phyloP scores from a whole-genome alignment of 2,888 invertebrate species.

The Teinopalpus imperialis region DNA sequence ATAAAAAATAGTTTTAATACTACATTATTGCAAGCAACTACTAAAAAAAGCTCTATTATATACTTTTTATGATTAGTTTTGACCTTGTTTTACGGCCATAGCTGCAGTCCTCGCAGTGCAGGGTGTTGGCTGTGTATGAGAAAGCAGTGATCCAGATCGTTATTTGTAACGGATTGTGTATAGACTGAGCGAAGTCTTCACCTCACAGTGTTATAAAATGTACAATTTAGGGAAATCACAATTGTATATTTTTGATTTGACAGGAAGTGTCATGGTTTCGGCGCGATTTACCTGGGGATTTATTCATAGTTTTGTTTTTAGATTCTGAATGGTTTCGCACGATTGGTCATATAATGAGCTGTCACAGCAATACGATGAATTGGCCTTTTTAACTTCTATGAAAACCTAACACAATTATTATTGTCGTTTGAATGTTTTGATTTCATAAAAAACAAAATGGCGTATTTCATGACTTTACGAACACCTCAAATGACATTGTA shows the following conservation, averaged over 20 bases:
- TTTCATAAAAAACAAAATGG: too few species aligned
- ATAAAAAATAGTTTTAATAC: too few species aligned
- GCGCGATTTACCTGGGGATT: slow-evolving; percentile 60
- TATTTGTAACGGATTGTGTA: background rate
- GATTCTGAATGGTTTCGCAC: too few species aligned
- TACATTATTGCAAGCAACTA: too few species aligned
- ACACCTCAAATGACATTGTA: background rate
- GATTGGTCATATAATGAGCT: too few species aligned
- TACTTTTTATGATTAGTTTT: background rate
- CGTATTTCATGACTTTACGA: too few species aligned
- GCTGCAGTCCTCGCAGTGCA: background rate
- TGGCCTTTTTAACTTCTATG: background rate
- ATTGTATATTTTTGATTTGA: slow-evolving; percentile 79
- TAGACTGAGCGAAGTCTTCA: slow-evolving; percentile 33
- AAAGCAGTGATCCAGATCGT: background rate
- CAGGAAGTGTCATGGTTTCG: slow-evolving; percentile 53
- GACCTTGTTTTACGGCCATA: background rate
- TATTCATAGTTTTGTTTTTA: slow-evolving; percentile 42
- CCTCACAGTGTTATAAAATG: slow-evolving; percentile 65
- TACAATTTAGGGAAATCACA: slow-evolving; percentile 68
- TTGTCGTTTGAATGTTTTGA: too few species aligned
- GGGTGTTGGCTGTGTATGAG: background rate
- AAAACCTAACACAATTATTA: too few species aligned
- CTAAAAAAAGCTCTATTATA: too few species aligned
- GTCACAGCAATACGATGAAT: too few species aligned